A percentile compares a stretch with the other conserved stretches of the same genome.
Conservation (phyloP, 2,888 invertebrate species). For the Anarsia innoxiella region DNA sequence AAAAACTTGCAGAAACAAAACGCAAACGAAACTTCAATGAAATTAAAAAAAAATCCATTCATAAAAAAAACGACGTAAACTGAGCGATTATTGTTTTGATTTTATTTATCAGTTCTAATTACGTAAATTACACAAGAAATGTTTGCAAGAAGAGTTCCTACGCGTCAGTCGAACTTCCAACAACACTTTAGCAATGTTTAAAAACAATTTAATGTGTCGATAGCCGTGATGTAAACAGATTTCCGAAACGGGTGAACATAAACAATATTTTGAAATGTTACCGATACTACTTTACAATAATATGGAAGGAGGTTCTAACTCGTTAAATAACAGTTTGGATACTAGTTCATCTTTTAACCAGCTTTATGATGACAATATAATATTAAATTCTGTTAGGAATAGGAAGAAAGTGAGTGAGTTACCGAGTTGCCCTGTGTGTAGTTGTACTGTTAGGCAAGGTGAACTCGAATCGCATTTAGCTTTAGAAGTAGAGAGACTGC, state of each 20-base stretch:
- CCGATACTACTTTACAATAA: conserved; percentile 61
- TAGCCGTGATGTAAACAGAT: conserved; percentile 59
- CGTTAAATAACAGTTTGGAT: conserved; percentile 31
- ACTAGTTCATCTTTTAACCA: conserved; percentile 38
- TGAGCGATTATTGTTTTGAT: conserved; percentile 40
- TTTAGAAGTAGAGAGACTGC: conserved; percentile 78
- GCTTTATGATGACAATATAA: conserved; percentile 56
- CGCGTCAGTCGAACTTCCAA: conserved; percentile 39
- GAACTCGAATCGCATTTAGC: conserved; percentile 90
- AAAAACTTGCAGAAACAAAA: conserved; percentile 1
- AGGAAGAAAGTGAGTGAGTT: conserved; percentile 79
- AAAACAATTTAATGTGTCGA: conserved; percentile 31
- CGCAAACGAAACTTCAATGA: background rate
- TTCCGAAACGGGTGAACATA: conserved; percentile 25
- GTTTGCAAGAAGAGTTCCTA: conserved; percentile 49
- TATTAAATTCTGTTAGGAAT: conserved; percentile 68
- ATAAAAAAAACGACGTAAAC: conserved; percentile 37
- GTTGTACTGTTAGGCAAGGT: conserved; percentile 85
- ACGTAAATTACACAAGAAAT: conserved; percentile 26
- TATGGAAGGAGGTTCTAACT: conserved; percentile 61
- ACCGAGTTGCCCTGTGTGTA: conserved; percentile 92
- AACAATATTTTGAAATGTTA: conserved; percentile 58
- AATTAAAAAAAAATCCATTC: conserved; percentile 1
- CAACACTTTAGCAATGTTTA: conserved; percentile 24
- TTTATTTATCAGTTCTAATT: conserved; percentile 27